A percentile compares a stretch with the other conserved stretches of the same genome.
Evolutionary conservation across 2,113 vertebrate species (phyloP).

Genomic region (Scolopax mira): DNA sequence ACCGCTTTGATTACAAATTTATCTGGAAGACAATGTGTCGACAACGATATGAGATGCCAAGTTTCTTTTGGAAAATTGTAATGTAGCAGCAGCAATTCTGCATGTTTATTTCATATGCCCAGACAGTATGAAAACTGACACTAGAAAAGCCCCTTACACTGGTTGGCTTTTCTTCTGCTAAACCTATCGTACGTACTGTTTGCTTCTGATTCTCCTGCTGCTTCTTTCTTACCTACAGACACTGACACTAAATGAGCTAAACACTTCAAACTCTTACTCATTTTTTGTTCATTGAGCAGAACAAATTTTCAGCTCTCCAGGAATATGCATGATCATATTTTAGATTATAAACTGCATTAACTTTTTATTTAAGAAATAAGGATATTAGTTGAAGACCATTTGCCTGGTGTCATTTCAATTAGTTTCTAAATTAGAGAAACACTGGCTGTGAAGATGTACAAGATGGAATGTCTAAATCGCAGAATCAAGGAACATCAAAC

Average conservation of each 20-base stretch:
- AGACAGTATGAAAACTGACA: neutral
- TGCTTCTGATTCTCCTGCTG: neutral
- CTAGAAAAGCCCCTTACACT: neutral
- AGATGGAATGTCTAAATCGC: neutral
- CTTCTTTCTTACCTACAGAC: neutral
- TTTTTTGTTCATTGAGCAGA: neutral
- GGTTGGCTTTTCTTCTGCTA: neutral
- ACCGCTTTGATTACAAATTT: neutral
- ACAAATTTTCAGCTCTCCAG: neutral
- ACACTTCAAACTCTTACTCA: neutral
- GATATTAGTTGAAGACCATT: neutral
- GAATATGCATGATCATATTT: neutral
- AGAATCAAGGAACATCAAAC: neutral
- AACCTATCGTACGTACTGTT: neutral
- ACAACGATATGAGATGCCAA: fast-evolving
- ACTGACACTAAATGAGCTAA: neutral
- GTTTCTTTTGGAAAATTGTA: neutral
- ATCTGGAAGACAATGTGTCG: neutral
- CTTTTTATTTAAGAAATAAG: neutral
- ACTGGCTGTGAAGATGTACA: neutral
- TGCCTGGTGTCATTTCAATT: neutral
- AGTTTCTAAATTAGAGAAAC: neutral
- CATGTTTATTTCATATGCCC: neutral
- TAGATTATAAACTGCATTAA: neutral
- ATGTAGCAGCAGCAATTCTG: neutral